Conservation (phyloP, 2,113 vertebrate genomes). For the Apodemus sylvaticus region DNA sequence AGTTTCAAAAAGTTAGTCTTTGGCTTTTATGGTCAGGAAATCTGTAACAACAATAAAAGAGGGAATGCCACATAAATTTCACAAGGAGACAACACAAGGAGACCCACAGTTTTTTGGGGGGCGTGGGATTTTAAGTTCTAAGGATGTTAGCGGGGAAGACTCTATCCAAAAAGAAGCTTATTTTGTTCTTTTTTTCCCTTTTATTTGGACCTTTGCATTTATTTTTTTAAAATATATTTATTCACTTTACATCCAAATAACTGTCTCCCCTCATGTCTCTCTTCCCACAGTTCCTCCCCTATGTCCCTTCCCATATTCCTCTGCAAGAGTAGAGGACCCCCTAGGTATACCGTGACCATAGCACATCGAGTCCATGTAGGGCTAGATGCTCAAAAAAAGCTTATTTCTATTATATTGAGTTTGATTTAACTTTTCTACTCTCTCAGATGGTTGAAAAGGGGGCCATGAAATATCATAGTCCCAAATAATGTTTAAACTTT, state of each 20-base stretch:
- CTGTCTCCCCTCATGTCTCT: too few relatives aligned
- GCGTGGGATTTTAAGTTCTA: background rate
- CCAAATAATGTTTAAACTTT: background rate
- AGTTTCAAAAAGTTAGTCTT: background rate
- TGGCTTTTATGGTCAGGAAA: background rate
- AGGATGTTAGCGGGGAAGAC: background rate
- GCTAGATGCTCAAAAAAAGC: background rate
- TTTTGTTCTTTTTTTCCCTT: background rate
- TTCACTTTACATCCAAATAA: too few relatives aligned
- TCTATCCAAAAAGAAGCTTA: background rate
- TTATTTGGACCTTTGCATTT: too few relatives aligned
- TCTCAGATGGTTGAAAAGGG: background rate
- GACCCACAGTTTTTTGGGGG: background rate
- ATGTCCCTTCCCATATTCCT: too few relatives aligned
- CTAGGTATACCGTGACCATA: too few relatives aligned
- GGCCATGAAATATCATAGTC: background rate
- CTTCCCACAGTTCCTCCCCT: too few relatives aligned
- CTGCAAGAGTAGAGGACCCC: too few relatives aligned
- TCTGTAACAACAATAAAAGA: background rate
- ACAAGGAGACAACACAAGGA: background rate
- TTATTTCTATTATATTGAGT: background rate
- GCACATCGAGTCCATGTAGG: too few relatives aligned
- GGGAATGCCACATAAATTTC: background rate
- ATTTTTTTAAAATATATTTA: too few relatives aligned
- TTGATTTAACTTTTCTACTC: background rate